Base-by-base conservation (phyloP, 1,140 invertebrate genomes). In the Bombus pyrosoma region DNA sequence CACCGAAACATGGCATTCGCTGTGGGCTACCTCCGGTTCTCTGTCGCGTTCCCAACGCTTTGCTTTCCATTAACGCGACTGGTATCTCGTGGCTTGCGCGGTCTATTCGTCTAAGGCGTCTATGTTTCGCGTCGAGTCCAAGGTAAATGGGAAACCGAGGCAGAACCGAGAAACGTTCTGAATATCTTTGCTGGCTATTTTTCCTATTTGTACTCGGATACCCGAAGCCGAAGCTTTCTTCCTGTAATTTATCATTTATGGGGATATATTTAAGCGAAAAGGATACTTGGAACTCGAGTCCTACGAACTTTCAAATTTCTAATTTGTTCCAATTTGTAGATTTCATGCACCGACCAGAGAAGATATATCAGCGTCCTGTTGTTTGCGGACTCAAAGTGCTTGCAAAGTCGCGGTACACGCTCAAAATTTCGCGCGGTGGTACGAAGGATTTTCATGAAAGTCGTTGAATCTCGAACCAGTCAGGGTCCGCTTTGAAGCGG, bases 81-180 rank as follows among this genome's bases (percentile, higher is more conserved):
- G 10, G 25, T 41, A 22, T 28, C 37, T 28, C 37, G 39, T 3
- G 25, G 12, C 25, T 39, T 13, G 59, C 2, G 59, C 59, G 28
- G 3, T n/a, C 12, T 62, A n/a, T 62, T 62, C 59, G 59, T n/a
- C 59, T 62, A n/a, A n/a, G 59, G 12, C 59, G 28, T 62, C 9
- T 62, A 0, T 13, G 12, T 62, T 2, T n/a, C 12, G 10, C 0
- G 12, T n/a, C 28, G 12, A n/a, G 28, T 0, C 12, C 28, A n/a
- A 28, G 25, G 25, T 62, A 62, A n/a, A 62, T 2, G 59, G 9
- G 3, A 62, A n/a, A 62, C 28, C 0, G 3, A n/a, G 59, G 12
- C 12, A 5, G 59, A 62, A 13, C 59, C 25, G 22, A n/a, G 28
- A 62, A 12, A n/a, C 3, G 28, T 62, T 62, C 2, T 4, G 25